These are phyloP conservation scores for Lacerta agilis DNA, from an alignment of 2,797 vertebrate genomes.

Conservation along the genomic window DNA sequence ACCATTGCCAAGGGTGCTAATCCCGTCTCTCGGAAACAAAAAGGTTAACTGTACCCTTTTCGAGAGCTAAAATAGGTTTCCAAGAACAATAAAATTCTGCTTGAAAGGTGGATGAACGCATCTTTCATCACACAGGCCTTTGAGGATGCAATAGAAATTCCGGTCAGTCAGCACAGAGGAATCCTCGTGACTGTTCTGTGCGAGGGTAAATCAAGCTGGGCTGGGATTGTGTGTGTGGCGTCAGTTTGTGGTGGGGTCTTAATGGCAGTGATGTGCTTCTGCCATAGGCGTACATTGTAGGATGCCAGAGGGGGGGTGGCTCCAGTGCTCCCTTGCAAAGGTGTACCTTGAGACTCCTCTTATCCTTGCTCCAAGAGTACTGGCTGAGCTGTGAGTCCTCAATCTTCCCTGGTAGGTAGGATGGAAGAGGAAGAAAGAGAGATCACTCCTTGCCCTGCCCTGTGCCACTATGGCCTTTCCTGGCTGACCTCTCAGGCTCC, in stretches of 20 bases:
- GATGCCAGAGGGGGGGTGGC: background rate
- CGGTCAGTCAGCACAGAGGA: constrained; percentile 54
- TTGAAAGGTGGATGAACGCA: constrained; percentile 70
- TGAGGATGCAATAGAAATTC: constrained; percentile 36
- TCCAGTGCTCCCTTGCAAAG: background rate
- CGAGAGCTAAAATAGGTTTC: constrained; percentile 72
- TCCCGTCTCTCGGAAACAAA: constrained; percentile 67
- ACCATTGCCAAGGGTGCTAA: constrained; percentile 68
- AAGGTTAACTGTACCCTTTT: constrained; percentile 74
- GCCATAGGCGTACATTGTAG: constrained; percentile 4
- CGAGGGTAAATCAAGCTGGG: constrained; percentile 57
- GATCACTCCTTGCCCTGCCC: no score
- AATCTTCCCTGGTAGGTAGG: no score
- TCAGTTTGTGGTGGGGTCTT: background rate
- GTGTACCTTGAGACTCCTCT: background rate
- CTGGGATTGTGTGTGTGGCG: background rate
- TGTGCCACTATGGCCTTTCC: no score
- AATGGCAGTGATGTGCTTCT: background rate
- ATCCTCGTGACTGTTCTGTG: constrained; percentile 61
- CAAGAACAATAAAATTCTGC: constrained; percentile 66
- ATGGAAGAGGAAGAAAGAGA: no score
- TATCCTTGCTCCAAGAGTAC: background rate
- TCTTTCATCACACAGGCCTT: constrained; percentile 62
- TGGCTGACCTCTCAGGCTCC: no score
- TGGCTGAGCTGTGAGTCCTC: background rate